A percentile compares a stretch with the other conserved stretches of the same genome.
Conservation (phyloP, 53 echinoderm and acorn worm species). For the Apostichopus leukothele region DNA sequence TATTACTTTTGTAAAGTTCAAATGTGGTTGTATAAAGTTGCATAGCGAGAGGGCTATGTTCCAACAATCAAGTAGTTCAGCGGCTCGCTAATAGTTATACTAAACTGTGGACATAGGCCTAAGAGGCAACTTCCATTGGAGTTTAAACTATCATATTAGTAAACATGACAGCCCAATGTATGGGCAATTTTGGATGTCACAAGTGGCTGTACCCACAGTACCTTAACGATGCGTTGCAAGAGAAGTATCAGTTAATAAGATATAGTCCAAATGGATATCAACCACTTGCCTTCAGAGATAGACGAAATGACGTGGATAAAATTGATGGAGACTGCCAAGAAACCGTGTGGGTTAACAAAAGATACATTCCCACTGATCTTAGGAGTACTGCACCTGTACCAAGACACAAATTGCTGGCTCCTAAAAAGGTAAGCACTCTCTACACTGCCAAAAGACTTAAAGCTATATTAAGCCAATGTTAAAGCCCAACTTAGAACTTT, state of each 20-base stretch:
- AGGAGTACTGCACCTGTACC: conserved; percentile 99
- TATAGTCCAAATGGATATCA: conserved; percentile 23
- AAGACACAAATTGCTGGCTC: conserved; percentile 85
- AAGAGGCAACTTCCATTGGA: too few species aligned
- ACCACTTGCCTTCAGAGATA: conserved; percentile 19
- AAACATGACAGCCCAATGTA: conserved; percentile 84
- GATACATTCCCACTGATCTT: conserved; percentile 93
- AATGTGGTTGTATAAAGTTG: too few species aligned
- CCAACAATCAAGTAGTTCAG: too few species aligned
- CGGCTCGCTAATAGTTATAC: too few species aligned
- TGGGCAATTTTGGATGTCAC: conserved; percentile 89
- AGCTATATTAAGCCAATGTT: too few species aligned
- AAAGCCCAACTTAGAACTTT: too few species aligned
- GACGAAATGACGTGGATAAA: neutral
- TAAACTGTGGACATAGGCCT: too few species aligned
- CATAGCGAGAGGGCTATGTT: too few species aligned
- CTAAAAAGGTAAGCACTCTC: conserved; percentile 36
- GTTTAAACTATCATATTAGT: too few species aligned
- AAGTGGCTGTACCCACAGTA: conserved; percentile 86
- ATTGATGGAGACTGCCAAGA: conserved; percentile 62
- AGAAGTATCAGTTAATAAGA: conserved; percentile 58
- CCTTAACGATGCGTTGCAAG: conserved; percentile 47
- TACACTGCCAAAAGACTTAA: too few species aligned
- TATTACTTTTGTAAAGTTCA: too few species aligned
- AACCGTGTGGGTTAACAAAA: conserved; percentile 95